Conservation (phyloP, 1,140 invertebrate genomes). For the Platyscapa corneri region DNA sequence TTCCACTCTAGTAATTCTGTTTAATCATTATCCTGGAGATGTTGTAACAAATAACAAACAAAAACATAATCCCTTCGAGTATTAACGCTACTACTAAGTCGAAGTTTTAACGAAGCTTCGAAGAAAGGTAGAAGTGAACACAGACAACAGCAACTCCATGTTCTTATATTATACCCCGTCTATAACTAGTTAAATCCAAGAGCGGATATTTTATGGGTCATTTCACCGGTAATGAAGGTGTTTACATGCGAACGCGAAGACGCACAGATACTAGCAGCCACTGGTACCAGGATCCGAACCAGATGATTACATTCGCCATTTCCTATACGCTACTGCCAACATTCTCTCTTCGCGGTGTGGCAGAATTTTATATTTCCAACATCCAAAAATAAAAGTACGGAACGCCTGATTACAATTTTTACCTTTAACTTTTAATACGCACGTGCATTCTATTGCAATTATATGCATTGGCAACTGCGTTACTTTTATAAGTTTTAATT, state of each 20-base stretch:
- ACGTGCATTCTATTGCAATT: no score
- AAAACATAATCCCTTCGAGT: constrained; percentile 40
- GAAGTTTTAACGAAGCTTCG: constrained; percentile 25
- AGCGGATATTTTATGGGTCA: constrained; percentile 51
- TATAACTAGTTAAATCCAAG: constrained; percentile 14
- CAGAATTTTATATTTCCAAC: background rate
- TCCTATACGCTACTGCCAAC: background rate
- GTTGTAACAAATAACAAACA: background rate
- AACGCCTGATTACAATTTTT: constrained; percentile 2
- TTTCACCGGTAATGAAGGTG: constrained; percentile 57
- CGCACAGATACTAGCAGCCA: constrained; percentile 6
- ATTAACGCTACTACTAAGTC: constrained; percentile 33
- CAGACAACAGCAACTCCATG: background rate
- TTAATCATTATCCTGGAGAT: background rate
- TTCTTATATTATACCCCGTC: background rate
- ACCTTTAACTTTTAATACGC: constrained; percentile 32
- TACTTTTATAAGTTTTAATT: no score
- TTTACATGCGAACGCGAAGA: constrained; percentile 57
- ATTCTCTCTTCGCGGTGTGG: background rate
- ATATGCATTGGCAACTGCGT: no score
- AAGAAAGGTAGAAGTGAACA: background rate
- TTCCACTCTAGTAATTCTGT: background rate
- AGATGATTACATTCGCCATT: constrained; percentile 48
- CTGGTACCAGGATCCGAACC: constrained; percentile 14
- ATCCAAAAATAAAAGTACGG: background rate